Base-by-base conservation (phyloP, 2,113 vertebrate species). In the Brachyistius frenatus region DNA sequence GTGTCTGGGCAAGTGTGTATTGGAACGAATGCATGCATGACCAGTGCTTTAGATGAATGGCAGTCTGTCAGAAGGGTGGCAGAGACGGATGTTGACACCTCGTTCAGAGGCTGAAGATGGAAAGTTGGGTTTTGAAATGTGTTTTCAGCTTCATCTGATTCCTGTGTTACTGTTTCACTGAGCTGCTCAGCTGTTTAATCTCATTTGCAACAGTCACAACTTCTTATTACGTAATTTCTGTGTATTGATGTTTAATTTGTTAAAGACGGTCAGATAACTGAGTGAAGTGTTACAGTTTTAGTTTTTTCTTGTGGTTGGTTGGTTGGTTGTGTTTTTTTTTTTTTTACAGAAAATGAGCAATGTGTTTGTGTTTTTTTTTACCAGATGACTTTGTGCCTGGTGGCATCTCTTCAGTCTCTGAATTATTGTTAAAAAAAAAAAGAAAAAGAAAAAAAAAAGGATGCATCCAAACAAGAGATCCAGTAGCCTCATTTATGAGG, bases 401-500 rank as follows among this genome's bases (percentile, higher is more conserved):
- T 55, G n/a, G 11, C 41, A n/a, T 67, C 78, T 72, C 31, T 57
- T 35, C 7, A 3, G 46, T 7, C 23, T 23, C 23, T 23, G 23
- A 23, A 23, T 23, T 23, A 23, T 23, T 23, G 23, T 23, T 23
- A 23, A 23, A 23, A 23, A 23, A 23, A 23, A 23, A 23, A 23
- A 23, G 23, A 23, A 23, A 23, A 23, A 23, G 23, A 23, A 23
- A 23, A 23, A 23, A n/a, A 54, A 71, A 68, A 49, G 49, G 54
- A 35, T 41, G 23, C 55, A 68, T 68, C 41, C 57, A 46, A 60
- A 49, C 35, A 44, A 23, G 54, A 57, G 13, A 56, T 76, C 65
- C 73, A 57, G 64, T 79, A 65, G 79, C 64, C 87, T 86, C 66
- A 23, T 84, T 83, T 75, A 73, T 61, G 7, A 35, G 66, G 33